Base-by-base conservation (phyloP, 1,140 invertebrate species). In the Bombus superbus region DNA sequence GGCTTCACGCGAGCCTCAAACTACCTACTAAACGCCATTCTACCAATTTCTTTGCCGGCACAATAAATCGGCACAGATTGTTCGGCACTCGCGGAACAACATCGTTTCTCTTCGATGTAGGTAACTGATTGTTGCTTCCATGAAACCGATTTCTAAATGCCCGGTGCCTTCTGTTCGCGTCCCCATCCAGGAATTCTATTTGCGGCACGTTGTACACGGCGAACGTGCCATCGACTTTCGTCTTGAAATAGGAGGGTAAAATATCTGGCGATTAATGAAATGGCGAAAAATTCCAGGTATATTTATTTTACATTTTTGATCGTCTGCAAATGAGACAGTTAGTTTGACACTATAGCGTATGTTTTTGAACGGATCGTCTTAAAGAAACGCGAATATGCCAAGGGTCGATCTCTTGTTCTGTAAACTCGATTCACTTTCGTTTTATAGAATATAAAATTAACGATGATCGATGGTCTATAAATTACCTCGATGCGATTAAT, bases 1-100 rank as follows among this genome's bases (percentile, higher is more conserved):
- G 71, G 71, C 74, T 69, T 73, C 77, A 42, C 44, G 35, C 83
- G 59, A 78, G 66, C 53, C 62, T 85, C 28, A 69, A 88, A 72
- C 76, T 47, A 66, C 25, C 71, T 47, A 78, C 81, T 84, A 74
- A 88, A 88, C 76, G 83, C 76, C 64, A 2, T 64, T 53, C 62
- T 5, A 25, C 35, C 81, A 66, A 88, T 83, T 76, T 88, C 82
- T 11, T 22, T 18, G 25, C 68, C 87, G 87, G 18, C 47, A 53
- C 47, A 53, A 87, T 78, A 78, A 88, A 87, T 87, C 78, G 62
- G 18, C 72, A 40, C n/a, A 71, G 59, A 88, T 87, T 57, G 35
- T 76, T 25, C 32, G 62, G 3, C 62, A 57, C 66, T 83, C 40
- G 73, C 35, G 73, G 73, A 68, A 38, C n/a, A 53, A 32, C 73